Evolutionary conservation across 2,888 invertebrate species (phyloP).

Genomic region (Thelaira solivaga): DNA sequence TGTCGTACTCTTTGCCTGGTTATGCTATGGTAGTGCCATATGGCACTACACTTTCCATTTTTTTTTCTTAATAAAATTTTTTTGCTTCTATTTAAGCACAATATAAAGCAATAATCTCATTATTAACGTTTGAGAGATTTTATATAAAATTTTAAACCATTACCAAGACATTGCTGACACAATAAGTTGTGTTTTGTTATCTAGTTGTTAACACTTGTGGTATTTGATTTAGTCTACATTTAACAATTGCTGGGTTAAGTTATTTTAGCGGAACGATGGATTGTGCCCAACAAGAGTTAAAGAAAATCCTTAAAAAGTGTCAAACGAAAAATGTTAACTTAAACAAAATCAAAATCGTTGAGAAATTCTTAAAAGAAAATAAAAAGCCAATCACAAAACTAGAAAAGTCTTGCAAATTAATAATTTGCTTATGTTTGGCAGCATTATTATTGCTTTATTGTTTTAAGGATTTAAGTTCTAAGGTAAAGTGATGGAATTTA

Average conservation of each 20-base stretch:
- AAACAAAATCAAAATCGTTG: constrained; percentile 42
- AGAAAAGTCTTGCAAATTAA: constrained; percentile 49
- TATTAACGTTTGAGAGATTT: constrained; percentile 69
- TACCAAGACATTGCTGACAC: not conserved
- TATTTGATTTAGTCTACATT: constrained; percentile 23
- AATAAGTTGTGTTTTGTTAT: not conserved
- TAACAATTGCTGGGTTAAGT: not conserved
- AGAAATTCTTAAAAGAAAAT: constrained; percentile 51
- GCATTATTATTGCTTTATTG: constrained; percentile 63
- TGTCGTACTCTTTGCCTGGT: too few relatives aligned
- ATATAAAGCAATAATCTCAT: constrained; percentile 70
- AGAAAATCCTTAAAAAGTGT: constrained; percentile 64
- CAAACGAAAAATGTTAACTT: constrained; percentile 43
- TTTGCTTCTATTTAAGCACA: constrained; percentile 56
- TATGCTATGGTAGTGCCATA: too few relatives aligned
- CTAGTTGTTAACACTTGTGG: not conserved
- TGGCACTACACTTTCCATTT: not conserved
- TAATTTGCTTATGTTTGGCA: constrained; percentile 54
- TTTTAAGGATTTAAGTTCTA: constrained; percentile 66
- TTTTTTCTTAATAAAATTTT: not conserved
- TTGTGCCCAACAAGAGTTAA: constrained; percentile 55
- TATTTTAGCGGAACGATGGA: constrained; percentile 62
- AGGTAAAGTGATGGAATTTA: constrained; percentile 60
- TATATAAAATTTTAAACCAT: constrained; percentile 14
- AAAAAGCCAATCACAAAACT: constrained; percentile 24